Base-by-base conservation (phyloP, 37 sponge, comb jelly and placozoan species). In the Beroe forskalii region DNA sequence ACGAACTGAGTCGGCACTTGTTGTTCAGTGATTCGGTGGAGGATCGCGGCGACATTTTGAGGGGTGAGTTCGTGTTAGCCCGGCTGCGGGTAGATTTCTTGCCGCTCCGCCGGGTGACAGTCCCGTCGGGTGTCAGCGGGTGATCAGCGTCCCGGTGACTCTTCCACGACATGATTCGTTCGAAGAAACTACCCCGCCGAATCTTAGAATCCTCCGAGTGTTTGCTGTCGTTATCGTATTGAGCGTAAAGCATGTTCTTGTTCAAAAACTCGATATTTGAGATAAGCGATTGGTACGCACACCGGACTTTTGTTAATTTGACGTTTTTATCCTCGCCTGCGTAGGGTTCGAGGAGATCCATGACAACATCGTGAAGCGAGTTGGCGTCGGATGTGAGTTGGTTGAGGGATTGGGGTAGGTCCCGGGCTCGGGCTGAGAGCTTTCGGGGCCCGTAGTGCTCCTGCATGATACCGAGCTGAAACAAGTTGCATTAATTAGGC, bases 41-140 rank as follows among this genome's bases (percentile, higher is more conserved):
- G 25, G 66, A 63, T 63, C 25, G 20, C 23, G 66, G 66, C 28
- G 66, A 63, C 24, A 63, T 24, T 20, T 63, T 63, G 4, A 63
- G 66, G 25, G 66, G 66, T 30, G 66, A 63, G 66, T 63, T 63
- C 25, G 66, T 63, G 66, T 63, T 63, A 19, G 66, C 66, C 9
- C 66, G 14, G 9, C 28, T 28, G 20, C 66, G 20, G 66, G 9
- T 63, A 3, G 9, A 28, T 24, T 63, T 4, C n/a, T 63, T 63
- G 4, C 25, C 25, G n/a, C 25, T 63, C 20, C 66, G 20, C 25
- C 66, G 14, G 3, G 20, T 63, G 28, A 30, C n/a, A 8, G 25
- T 30, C 25, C 9, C 23, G 9, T 63, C 66, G 3, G 24, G 3
- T 19, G 28, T 30, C 25, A 19, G 25, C 14, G 60, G 60, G 28